These are phyloP conservation scores for Leptodactylus fallax DNA, from an alignment of 2,797 vertebrate species.

Conservation along the genomic window DNA sequence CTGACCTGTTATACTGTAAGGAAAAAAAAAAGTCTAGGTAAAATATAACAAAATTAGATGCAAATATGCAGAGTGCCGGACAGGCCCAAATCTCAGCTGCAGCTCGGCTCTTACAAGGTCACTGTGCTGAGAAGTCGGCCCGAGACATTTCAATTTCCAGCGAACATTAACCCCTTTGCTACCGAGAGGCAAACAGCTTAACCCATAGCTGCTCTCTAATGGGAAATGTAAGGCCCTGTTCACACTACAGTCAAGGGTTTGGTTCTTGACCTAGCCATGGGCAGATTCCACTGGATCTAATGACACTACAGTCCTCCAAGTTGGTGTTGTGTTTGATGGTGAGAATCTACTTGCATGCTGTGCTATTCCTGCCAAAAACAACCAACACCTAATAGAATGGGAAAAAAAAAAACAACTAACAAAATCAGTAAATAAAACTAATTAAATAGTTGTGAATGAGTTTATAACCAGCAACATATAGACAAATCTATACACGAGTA, in stretches of 20 bases:
- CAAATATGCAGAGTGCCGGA: conserved; percentile 43
- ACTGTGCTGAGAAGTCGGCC: conserved; percentile 16
- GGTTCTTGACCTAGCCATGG: no score
- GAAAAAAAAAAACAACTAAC: no score
- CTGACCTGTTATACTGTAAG: conserved; percentile 57
- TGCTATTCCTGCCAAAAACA: no score
- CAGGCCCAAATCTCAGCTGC: conserved; percentile 14
- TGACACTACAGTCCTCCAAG: no score
- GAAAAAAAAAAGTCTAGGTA: conserved; percentile 43
- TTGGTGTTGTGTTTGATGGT: no score
- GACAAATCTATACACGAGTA: no score
- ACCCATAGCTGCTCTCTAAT: neutral
- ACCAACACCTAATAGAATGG: no score
- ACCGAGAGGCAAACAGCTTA: neutral
- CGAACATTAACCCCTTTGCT: conserved; percentile 34
- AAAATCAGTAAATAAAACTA: no score
- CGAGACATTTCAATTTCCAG: neutral
- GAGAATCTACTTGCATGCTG: no score
- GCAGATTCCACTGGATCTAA: no score
- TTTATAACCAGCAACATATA: no score
- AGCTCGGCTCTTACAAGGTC: conserved; percentile 35
- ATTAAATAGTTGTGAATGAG: no score
- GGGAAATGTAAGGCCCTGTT: neutral
- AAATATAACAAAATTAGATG: conserved; percentile 64
- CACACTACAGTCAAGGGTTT: neutral